phyloP scores from a whole-genome alignment of 1,140 invertebrate species.

The Plutomurus gul region DNA sequence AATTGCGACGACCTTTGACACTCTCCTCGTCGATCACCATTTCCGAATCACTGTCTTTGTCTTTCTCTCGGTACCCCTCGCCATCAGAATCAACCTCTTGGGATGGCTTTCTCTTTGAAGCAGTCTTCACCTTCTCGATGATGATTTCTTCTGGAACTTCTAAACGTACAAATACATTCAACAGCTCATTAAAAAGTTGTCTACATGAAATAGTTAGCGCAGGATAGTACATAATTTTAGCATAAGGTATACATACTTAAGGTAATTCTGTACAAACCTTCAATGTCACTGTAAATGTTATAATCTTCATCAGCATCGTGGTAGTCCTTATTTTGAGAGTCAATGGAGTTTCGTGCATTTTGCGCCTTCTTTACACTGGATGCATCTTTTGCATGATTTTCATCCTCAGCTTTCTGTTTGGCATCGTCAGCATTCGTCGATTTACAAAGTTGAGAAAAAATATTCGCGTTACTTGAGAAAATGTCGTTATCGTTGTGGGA shows the following conservation, averaged over 20 bases:
- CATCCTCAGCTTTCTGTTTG: neutral
- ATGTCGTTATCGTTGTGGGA: constrained; percentile 11
- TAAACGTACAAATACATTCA: neutral
- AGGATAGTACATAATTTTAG: neutral
- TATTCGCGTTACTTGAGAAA: neutral
- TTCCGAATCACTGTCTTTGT: constrained; percentile 53
- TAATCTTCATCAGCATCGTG: constrained; percentile 56
- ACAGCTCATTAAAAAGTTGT: neutral
- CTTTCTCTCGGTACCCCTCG: neutral
- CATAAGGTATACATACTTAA: neutral
- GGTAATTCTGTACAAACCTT: constrained; percentile 52
- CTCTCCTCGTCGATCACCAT: constrained; percentile 55
- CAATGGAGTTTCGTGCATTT: neutral
- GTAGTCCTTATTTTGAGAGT: neutral
- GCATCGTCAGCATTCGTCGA: neutral
- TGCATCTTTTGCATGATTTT: neutral
- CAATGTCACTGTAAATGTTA: constrained; percentile 65
- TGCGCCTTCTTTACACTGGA: neutral
- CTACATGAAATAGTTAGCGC: neutral
- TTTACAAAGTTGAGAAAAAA: neutral
- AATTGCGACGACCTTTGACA: neutral
- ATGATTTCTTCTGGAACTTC: neutral
- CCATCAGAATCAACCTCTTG: neutral
- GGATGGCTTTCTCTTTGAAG: neutral
- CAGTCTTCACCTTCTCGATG: neutral